phyloP scores from a whole-genome alignment of 2,113 vertebrate species.

The Mellivora capensis region DNA sequence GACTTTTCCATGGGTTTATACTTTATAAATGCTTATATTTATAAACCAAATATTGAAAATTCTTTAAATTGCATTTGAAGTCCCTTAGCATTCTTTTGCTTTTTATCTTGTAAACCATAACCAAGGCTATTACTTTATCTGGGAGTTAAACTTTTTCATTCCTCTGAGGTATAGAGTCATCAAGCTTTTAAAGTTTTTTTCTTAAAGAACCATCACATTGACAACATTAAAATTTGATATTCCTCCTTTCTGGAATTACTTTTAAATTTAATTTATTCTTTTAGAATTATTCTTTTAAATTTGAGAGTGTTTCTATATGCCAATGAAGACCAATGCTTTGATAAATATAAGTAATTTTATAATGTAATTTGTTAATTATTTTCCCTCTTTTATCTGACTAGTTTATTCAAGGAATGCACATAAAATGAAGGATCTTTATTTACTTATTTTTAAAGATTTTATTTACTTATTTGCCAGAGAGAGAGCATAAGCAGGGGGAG shows the following conservation, averaged over 20 bases:
- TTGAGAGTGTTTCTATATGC: background rate
- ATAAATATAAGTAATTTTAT: background rate
- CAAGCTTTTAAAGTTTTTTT: background rate
- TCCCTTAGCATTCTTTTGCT: background rate
- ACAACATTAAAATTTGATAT: slow-evolving; percentile 17
- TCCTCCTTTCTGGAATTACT: background rate
- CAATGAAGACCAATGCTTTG: background rate
- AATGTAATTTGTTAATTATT: background rate
- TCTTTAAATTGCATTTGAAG: background rate
- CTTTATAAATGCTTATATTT: background rate
- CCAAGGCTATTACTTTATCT: background rate
- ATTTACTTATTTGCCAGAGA: background rate
- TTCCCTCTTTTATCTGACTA: background rate
- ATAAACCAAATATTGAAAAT: background rate
- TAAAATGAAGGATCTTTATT: background rate
- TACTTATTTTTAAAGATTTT: background rate
- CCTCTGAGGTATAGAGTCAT: background rate
- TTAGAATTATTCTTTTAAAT: slow-evolving; percentile 10
- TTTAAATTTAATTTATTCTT: slow-evolving; percentile 39
- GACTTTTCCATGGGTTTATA: background rate
- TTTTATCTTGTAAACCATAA: background rate
- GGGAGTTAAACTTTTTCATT: background rate
- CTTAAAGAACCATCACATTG: background rate
- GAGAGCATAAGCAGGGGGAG: background rate
- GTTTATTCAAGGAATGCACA: background rate